These are phyloP conservation scores for Chrysaora quinquecirrha DNA, from an alignment of 30 jellyfish, hydroid and myxozoan species.

Conservation along the genomic window DNA sequence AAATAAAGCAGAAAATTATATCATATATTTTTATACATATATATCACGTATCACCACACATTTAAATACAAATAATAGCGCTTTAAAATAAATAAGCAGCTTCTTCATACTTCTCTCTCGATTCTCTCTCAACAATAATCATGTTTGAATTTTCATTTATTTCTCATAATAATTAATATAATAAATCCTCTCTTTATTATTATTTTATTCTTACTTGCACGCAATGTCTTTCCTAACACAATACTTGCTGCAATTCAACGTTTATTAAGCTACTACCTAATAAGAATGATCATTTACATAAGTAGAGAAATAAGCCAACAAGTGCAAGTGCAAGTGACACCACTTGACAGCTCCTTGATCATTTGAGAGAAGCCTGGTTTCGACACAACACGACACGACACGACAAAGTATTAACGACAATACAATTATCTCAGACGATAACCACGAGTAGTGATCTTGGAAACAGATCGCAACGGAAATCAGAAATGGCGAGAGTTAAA, in stretches of 20 bases:
- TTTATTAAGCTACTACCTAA: background rate
- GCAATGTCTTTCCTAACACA: background rate
- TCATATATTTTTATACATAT: background rate
- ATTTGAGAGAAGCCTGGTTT: too few relatives aligned
- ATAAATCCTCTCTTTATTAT: background rate
- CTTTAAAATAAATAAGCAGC: constrained; percentile 63
- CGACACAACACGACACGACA: too few relatives aligned
- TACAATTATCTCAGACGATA: too few relatives aligned
- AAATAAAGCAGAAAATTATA: background rate
- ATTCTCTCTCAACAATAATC: background rate
- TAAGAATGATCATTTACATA: too few relatives aligned
- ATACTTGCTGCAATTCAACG: background rate
- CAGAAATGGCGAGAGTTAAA: too few relatives aligned
- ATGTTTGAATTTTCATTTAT: background rate
- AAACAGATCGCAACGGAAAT: too few relatives aligned
- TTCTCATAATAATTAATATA: background rate
- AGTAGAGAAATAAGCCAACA: too few relatives aligned
- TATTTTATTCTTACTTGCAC: background rate
- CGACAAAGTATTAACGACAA: too few relatives aligned
- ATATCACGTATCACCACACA: constrained; percentile 45
- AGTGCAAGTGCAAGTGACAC: too few relatives aligned
- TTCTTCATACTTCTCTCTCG: background rate
- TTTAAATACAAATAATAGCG: constrained; percentile 66
- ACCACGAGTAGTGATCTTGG: too few relatives aligned
- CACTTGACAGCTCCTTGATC: too few relatives aligned